Base-by-base conservation (phyloP, 2,113 vertebrate genomes). In the Calonectris borealis region DNA sequence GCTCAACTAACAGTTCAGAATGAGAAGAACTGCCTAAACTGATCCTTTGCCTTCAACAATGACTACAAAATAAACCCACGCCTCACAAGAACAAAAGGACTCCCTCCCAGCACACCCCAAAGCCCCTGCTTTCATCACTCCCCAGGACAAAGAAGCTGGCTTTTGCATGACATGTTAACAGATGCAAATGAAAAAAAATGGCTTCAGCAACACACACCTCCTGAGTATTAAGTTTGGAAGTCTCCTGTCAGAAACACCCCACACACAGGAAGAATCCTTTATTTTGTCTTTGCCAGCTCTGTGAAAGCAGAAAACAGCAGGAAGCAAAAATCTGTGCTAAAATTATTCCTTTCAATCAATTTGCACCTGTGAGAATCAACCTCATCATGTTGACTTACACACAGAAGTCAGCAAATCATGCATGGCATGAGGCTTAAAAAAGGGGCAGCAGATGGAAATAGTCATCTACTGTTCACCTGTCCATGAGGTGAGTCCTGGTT, bases 11-110 rank as follows among this genome's bases (percentile, higher is more conserved):
- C 34, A 52, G 57, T 18, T 49, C 52, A 48, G 25, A 85, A 62
- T 17, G 10, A 42, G 34, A 83, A 36, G 12, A 40, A 10, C 24
- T 52, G 3, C 51, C 44, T 51, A 6, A 72, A 10, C 16, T 29
- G 12, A 13, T 4, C 26, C 25, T 55, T 80, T 13, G 51, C 44
- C 38, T 54, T 38, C 25, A 38, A 34, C 2, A 21, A 24, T 0
- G 3, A 48, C 11, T 29, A 60, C 22, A 66, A 66, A 78, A 73
- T 15, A 75, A 75, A 29, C 7, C 16, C 15, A n/a, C 0, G 0
- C 9, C 16, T 68, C 48, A 25, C 22, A 62, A 58, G 10, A 89
- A 16, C 6, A 0, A 32, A n/a, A 77, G 24, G 3, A n/a, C 3
- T 11, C 6, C 14, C 26, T 38, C 12, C 16, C 34, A 75, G 38